phyloP scores from a whole-genome alignment of 2,797 vertebrate genomes.

The Emys orbicularis region DNA sequence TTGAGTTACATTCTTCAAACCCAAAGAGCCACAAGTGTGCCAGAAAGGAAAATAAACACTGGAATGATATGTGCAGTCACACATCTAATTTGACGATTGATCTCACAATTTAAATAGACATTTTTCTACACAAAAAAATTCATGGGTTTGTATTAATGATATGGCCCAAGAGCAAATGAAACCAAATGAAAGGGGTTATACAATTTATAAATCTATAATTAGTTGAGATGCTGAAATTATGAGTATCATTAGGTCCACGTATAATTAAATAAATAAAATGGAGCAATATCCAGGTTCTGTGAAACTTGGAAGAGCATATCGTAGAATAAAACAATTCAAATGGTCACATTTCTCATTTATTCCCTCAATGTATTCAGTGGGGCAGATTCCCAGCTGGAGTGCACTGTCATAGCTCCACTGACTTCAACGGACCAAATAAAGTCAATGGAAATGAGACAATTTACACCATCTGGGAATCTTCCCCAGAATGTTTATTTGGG shows the following conservation, averaged over 20 bases:
- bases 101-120: slow-evolving; percentile 77
- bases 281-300: not conserved
- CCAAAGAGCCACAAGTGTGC: slow-evolving; percentile 77
- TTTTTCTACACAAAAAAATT: slow-evolving; percentile 72
- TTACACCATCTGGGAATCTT: slow-evolving; percentile 30
- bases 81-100: slow-evolving; percentile 75
- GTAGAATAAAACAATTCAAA: not conserved
- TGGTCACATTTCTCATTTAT: slow-evolving; percentile 1
- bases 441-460: slow-evolving; percentile 22
- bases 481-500: slow-evolving; percentile 41
- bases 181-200: not conserved
- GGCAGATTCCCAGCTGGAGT: rapidly evolving
- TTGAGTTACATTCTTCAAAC: slow-evolving; percentile 79
- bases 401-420: not conserved
- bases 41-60: slow-evolving; percentile 86
- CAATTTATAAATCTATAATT: slow-evolving; percentile 23
- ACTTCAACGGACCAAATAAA: not conserved
- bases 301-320: not conserved
- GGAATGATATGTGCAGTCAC: slow-evolving; percentile 71
- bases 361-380: slow-evolving; percentile 34
- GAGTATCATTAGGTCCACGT: slow-evolving; percentile 5
- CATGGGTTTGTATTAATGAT: slow-evolving; percentile 57
- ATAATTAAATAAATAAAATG: slow-evolving; percentile 28
- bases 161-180: slow-evolving; percentile 20
- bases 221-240: slow-evolving; percentile 11